Evolutionary conservation across 2,888 invertebrate species (phyloP), one percentile per base, ranked within the genome.

Genomic region (Drosophila parthenogenetica): DNA sequence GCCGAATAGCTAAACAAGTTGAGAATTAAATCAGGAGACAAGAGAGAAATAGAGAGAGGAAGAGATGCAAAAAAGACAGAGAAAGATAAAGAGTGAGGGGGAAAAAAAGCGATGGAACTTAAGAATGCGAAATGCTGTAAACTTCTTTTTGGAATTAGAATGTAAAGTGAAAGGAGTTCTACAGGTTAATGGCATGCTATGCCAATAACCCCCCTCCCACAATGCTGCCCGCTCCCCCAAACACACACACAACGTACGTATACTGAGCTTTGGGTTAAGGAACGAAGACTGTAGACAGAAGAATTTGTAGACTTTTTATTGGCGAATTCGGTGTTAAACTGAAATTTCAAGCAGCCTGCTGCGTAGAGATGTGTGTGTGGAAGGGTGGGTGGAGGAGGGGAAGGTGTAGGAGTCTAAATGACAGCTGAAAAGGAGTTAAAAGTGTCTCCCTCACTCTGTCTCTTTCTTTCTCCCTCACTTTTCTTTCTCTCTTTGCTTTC

Each of bases 81-180:
- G 29, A 29, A 7, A 29, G 29, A 29, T 8, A 29, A 8, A 29
- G 29, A 29, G 29, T 8, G 29, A 29, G 8, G 8, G 29, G 8
- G 29, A 8, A 11, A 11, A 35, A 13, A 11, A 32, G 3, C 32
- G n/a, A 32, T 3, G 62, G 46, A 76, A 57, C 48, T 72, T 58
- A 77, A 81, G 81, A 80, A 81, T 86, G 83, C 77, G 87, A 86
- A 81, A 83, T 83, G 79, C 72, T 79, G 81, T 78, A 86, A 74
- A 78, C 53, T 16, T 50, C 13, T 55, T 73, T 77, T 82, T 68
- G 69, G 83, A 86, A 86, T 86, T 85, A 88, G 85, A 88, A 86
- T 85, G 85, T 87, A 83, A 85, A 85, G 88, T 88, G 85, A 85
- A 85, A 85, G 85, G 85, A 85, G 85, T 85, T 85, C 84, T 86